A percentile compares a stretch with the other conserved stretches of the same genome.
phyloP scores from a whole-genome alignment of 2,113 vertebrate genomes.

The Trematocara marginatum region DNA sequence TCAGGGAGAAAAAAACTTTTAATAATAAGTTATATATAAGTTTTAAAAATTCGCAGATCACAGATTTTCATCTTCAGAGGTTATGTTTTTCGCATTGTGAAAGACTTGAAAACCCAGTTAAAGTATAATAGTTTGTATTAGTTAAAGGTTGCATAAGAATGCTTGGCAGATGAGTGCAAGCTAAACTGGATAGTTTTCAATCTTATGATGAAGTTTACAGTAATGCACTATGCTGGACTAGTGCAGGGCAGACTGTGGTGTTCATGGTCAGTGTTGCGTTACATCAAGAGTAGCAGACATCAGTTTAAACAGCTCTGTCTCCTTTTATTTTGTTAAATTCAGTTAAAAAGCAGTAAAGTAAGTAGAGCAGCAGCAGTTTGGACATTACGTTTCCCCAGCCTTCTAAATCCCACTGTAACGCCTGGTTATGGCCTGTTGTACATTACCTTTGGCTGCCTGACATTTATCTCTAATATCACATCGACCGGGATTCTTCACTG shows the following conservation, averaged over 20 bases:
- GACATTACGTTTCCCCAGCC: background rate
- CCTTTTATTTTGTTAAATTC: background rate
- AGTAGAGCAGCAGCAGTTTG: background rate
- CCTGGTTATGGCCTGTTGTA: background rate
- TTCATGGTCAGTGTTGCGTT: background rate
- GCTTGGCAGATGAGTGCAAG: background rate
- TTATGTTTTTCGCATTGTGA: background rate
- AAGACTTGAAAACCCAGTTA: background rate
- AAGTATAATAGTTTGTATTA: background rate
- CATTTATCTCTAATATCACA: background rate
- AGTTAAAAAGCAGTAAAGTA: background rate
- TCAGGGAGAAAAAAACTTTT: background rate
- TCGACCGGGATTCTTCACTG: background rate
- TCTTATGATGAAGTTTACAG: background rate
- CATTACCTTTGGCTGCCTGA: background rate
- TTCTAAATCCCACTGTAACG: background rate
- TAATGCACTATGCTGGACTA: background rate
- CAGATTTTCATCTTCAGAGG: background rate
- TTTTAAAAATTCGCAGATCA: rapidly evolving
- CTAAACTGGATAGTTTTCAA: background rate
- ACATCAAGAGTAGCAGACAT: background rate
- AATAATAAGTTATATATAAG: background rate
- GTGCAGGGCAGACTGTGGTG: background rate
- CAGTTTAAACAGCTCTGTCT: background rate
- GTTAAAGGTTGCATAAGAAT: background rate